phyloP scores from a whole-genome alignment of 2,888 invertebrate species.

The Cecidostiba fungosa region DNA sequence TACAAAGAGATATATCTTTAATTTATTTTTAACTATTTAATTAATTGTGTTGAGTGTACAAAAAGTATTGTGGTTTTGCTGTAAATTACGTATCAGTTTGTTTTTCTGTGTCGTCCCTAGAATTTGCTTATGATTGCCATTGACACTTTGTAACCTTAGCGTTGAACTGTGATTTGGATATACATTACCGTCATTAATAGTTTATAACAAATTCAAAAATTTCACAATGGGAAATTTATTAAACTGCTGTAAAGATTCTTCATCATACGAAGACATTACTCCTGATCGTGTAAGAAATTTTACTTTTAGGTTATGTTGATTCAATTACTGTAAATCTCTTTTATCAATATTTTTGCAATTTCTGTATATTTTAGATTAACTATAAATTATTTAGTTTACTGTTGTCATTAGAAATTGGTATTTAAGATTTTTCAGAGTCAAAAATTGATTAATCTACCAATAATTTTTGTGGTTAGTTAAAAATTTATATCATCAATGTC shows the following conservation, averaged over 20 bases:
- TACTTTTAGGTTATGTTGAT: slow-evolving; percentile 56
- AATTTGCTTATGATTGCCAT: not conserved
- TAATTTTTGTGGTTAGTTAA: too few relatives aligned
- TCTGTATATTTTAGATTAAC: too few relatives aligned
- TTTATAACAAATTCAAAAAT: not conserved
- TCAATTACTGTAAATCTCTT: too few relatives aligned
- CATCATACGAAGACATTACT: slow-evolving; percentile 82
- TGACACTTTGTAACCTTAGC: not conserved
- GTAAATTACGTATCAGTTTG: not conserved
- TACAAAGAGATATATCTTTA: not conserved
- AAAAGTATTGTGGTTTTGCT: not conserved
- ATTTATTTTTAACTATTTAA: not conserved
- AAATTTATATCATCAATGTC: too few relatives aligned
- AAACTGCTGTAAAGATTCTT: slow-evolving; percentile 82
- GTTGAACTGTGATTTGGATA: not conserved
- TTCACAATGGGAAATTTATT: slow-evolving; percentile 76
- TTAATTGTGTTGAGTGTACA: not conserved
- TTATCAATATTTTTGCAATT: too few relatives aligned
- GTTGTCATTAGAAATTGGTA: not conserved
- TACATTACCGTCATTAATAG: not conserved
- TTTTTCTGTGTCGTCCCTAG: not conserved
- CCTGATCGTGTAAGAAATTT: slow-evolving; percentile 82
- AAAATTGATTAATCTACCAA: too few relatives aligned
- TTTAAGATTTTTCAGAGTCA: not conserved
- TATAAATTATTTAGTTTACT: too few relatives aligned